Percentiles rank a stretch among this genome's conserved stretches.
Evolutionary conservation across 2,113 vertebrate genomes (phyloP).

Genomic region (Erythrocercus mccallii): DNA sequence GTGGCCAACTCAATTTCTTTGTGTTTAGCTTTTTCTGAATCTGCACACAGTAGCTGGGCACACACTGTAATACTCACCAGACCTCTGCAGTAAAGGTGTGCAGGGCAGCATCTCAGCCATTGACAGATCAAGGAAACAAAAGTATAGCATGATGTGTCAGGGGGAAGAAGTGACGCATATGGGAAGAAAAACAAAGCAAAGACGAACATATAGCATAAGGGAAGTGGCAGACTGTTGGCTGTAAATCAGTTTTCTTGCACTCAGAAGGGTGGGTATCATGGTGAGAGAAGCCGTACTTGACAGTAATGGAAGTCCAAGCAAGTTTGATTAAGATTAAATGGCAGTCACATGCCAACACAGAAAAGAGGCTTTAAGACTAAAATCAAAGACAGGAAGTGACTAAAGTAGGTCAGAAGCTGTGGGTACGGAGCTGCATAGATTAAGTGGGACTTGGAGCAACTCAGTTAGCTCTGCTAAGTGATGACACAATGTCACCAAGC

Average conservation of each 20-base stretch:
- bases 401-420: constrained; percentile 32
- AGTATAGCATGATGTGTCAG: background rate
- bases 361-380: background rate
- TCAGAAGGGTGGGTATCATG: background rate
- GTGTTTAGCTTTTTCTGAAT: background rate
- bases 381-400: constrained; percentile 54
- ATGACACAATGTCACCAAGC: constrained; percentile 14
- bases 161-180: constrained; percentile 24
- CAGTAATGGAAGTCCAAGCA: constrained; percentile 15
- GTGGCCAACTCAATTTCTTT: background rate
- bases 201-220: background rate
- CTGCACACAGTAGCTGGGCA: background rate
- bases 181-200: constrained; percentile 46
- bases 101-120: background rate
- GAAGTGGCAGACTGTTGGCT: background rate
- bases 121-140: background rate
- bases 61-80: background rate
- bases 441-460: constrained; percentile 5
- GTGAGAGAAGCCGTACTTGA: background rate
- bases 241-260: background rate
- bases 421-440: constrained; percentile 6
- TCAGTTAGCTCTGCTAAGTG: constrained; percentile 15
- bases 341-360: background rate
- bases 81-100: background rate
- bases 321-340: constrained; percentile 51